Percentiles rank a stretch among this genome's conserved stretches.
These are phyloP conservation scores for Matsumyia berberina DNA, from an alignment of 2,888 invertebrate species.

Conservation along the genomic window DNA sequence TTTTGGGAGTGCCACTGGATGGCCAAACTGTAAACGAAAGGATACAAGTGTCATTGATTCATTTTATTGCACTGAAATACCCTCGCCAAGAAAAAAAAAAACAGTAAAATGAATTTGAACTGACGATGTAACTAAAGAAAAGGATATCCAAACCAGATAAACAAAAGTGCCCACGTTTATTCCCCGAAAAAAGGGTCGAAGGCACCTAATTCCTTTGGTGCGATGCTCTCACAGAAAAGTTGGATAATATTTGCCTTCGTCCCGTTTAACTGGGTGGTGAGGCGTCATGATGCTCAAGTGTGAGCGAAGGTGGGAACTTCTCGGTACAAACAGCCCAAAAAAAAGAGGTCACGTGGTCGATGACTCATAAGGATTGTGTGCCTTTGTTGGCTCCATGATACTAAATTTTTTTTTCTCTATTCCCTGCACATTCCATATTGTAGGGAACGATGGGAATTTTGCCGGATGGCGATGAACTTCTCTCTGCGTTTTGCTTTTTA, in stretches of 20 bases:
- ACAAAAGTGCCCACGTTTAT: background rate
- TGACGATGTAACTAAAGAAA: background rate
- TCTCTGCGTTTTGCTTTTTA: background rate
- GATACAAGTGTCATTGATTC: constrained; percentile 46
- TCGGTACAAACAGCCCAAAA: background rate
- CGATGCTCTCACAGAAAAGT: constrained; percentile 4
- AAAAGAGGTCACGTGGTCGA: constrained; percentile 69
- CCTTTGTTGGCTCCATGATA: constrained; percentile 54
- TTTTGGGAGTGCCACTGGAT: constrained; percentile 7
- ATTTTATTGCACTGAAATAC: constrained; percentile 35
- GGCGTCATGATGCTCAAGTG: background rate
- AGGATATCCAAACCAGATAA: constrained; percentile 15
- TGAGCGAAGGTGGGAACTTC: background rate
- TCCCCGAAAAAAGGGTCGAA: constrained; percentile 11
- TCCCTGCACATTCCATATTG: constrained; percentile 31
- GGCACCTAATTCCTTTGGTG: constrained; percentile 25
- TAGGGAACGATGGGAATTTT: constrained; percentile 39
- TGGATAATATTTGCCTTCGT: constrained; percentile 35
- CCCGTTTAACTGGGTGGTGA: background rate
- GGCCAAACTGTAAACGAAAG: constrained; percentile 4
- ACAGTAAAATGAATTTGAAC: constrained; percentile 21
- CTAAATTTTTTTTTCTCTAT: constrained; percentile 18
- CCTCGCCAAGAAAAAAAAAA: background rate
- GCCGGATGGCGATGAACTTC: constrained; percentile 59
- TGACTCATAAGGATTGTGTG: constrained; percentile 65